Base-by-base conservation (phyloP, 2,888 invertebrate genomes). In the Kuschelorhynchus macadamiae region DNA sequence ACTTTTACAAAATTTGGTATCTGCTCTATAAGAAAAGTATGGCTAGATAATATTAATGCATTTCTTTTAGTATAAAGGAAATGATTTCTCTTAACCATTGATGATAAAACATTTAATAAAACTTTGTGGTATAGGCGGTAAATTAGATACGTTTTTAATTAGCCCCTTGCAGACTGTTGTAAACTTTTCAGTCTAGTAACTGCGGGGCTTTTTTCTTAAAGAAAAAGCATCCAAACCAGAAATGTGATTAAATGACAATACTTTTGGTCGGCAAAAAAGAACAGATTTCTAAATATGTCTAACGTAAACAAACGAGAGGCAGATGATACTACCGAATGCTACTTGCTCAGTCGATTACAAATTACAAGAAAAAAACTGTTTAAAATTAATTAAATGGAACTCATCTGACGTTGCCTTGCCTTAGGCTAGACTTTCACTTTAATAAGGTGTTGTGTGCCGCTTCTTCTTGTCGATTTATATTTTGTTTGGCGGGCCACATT, bases 341-440 rank as follows among this genome's bases (percentile, higher is more conserved):
- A 46, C 55, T 56, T 55, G 39, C 39, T 39, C 47, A 41, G 55
- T 12, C 39, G 52, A 57, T 50, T 25, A 49, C 44, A 41, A n/a
- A n/a, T n/a, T n/a, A n/a, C n/a, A n/a, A n/a, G n/a, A 47, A 16
- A 65, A 39, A 67, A 49, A 47, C 39, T 60, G 42, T 32, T 50
- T 42, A 61, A 66, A 66, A 61, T 61, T 52, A 21, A 30, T 49
- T 53, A 59, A 70, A 53, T 70, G 61, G 61, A 62, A 52, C 47
- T 61, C 62, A 62, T 66, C 62, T 53, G 50, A 42, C 36, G 57
- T 56, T 60, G 66, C 53, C 57, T 63, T 60, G 64, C 64, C 70
- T 67, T 49, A 9, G 49, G 59, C 60, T 55, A 55, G 53, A 67
- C 63, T 70, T 70, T 70, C 67, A 67, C 67, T 67, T 60, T 67